Evolutionary conservation across 2,113 vertebrate genomes (phyloP).

Genomic region (Podocnemis expansa): DNA sequence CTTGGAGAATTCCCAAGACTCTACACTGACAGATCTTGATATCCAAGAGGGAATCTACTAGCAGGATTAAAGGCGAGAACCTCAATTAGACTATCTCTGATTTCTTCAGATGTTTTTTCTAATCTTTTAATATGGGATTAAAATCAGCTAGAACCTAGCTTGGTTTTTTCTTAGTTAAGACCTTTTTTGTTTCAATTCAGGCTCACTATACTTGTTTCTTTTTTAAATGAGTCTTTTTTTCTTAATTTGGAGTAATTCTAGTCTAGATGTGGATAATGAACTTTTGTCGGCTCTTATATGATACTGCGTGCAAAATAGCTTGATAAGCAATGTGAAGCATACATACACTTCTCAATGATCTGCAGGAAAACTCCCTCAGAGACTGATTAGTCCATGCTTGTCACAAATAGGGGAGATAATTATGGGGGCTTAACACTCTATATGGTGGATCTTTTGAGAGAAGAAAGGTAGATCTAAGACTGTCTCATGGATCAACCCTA

Average conservation of each 20-base stretch:
- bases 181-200: constrained; percentile 71
- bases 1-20: constrained; percentile 82
- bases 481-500: constrained; percentile 79
- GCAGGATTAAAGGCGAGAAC: constrained; percentile 88
- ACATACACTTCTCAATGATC: constrained; percentile 79
- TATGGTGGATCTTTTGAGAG: constrained; percentile 86
- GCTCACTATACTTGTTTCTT: constrained; percentile 16
- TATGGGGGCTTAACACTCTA: constrained; percentile 85
- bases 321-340: constrained; percentile 81
- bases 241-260: constrained; percentile 80
- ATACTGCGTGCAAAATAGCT: constrained; percentile 80
- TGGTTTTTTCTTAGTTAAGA: constrained; percentile 70
- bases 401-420: constrained; percentile 90
- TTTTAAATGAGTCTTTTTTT: constrained; percentile 50
- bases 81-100: constrained; percentile 88
- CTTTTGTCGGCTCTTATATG: constrained; percentile 80
- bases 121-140: constrained; percentile 90
- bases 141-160: constrained; percentile 82
- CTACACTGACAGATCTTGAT: constrained; percentile 81
- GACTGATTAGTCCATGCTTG: constrained; percentile 92
- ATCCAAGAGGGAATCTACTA: constrained; percentile 82
- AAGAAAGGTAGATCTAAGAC: constrained; percentile 85
- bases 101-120: constrained; percentile 90
- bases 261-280: constrained; percentile 82
- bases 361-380: constrained; percentile 89